phyloP scores from a whole-genome alignment of 2,888 invertebrate species.

The Pocota personata region DNA sequence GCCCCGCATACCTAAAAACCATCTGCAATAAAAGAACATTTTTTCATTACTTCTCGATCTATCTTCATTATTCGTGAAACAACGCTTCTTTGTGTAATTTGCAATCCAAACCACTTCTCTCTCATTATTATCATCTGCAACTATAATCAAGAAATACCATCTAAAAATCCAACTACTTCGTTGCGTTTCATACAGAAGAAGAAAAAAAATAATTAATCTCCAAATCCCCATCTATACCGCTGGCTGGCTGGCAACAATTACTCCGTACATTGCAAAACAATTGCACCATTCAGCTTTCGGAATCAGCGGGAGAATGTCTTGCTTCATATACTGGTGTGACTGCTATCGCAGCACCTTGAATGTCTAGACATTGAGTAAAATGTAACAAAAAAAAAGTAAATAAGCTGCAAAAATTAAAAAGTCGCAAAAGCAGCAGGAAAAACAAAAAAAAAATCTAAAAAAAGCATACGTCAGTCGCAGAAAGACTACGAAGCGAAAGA shows the following conservation, averaged over 20 bases:
- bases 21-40: not conserved
- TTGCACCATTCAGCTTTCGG: conserved; percentile 2
- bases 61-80: not conserved
- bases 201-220: not conserved
- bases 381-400: conserved; percentile 37
- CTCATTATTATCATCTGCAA: not conserved
- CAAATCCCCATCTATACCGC: not conserved
- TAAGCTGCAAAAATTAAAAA: conserved; percentile 57
- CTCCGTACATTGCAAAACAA: conserved; percentile 41
- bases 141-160: not conserved
- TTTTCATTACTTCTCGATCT: not conserved
- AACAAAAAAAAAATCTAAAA: not conserved
- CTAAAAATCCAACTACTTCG: not conserved
- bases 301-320: conserved; percentile 33
- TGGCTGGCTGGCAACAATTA: conserved; percentile 27
- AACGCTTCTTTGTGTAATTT: not conserved
- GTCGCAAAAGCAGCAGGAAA: conserved; percentile 12
- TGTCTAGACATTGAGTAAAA: conserved; percentile 66
- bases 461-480: conserved; percentile 40
- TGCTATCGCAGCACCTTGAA: conserved; percentile 68
- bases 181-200: not conserved
- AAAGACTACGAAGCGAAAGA: conserved; percentile 7
- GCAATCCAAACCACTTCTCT: not conserved
- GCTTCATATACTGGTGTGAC: conserved; percentile 38
- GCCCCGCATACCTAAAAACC: not conserved